A percentile compares a stretch with the other conserved stretches of the same genome.
phyloP scores from a whole-genome alignment of 2,113 vertebrate species.

The Gobius niger region DNA sequence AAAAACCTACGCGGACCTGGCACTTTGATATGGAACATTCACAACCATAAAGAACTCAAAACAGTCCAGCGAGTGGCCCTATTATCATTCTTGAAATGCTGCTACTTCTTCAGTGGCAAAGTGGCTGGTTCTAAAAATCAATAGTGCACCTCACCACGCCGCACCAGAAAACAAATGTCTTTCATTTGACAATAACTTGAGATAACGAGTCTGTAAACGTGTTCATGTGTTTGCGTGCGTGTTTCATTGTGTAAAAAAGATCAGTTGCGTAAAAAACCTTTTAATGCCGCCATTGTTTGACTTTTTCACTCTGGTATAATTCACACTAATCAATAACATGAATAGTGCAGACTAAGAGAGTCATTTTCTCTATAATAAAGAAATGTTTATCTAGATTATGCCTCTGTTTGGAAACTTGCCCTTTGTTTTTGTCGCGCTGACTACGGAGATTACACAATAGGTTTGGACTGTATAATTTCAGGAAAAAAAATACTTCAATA shows the following conservation, averaged over 20 bases:
- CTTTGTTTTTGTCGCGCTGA: background rate
- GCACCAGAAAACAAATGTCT: constrained; percentile 36
- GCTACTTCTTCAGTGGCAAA: no score
- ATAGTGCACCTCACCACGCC: constrained; percentile 46
- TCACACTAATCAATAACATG: constrained; percentile 41
- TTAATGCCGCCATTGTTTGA: constrained; percentile 27
- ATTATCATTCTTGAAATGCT: constrained; percentile 6
- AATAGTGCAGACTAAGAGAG: background rate
- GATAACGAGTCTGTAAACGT: constrained; percentile 49
- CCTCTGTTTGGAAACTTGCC: background rate
- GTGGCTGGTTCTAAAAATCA: constrained; percentile 39
- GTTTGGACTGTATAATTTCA: no score
- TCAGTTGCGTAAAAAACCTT: constrained; percentile 26
- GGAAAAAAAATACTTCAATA: no score
- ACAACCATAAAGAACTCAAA: constrained; percentile 11
- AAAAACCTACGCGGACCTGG: background rate
- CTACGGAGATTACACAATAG: background rate
- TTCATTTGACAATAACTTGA: constrained; percentile 15
- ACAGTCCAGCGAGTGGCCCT: background rate
- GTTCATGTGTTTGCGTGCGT: constrained; percentile 37
- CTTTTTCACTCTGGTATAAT: constrained; percentile 20
- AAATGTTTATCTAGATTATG: background rate
- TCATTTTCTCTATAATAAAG: constrained; percentile 22
- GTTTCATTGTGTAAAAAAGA: constrained; percentile 26
- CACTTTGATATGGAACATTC: constrained; percentile 2